Conservation (phyloP, 2,113 vertebrate species). For the Recurvirostra avosetta region DNA sequence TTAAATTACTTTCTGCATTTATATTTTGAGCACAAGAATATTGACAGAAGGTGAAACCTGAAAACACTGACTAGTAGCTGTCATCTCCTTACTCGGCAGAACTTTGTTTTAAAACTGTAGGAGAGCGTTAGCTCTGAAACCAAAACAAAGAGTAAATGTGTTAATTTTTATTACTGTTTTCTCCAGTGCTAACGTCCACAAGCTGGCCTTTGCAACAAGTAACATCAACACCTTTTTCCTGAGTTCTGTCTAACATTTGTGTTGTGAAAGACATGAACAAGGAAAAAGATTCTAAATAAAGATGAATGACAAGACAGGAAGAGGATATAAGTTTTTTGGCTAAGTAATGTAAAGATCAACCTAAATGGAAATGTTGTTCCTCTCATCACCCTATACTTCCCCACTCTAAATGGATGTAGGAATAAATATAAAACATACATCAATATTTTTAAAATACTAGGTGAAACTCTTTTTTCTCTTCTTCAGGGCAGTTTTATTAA, state of each 20-base stretch:
- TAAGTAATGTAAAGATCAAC: neutral
- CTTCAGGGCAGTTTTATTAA: neutral
- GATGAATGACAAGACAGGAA: neutral
- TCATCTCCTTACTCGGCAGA: neutral
- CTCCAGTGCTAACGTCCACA: neutral
- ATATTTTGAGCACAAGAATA: neutral
- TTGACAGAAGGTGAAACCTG: neutral
- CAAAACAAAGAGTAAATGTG: neutral
- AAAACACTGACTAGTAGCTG: neutral
- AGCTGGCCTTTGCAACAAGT: neutral
- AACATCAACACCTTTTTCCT: neutral
- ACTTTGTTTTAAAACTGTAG: neutral
- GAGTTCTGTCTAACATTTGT: neutral
- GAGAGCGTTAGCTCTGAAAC: neutral
- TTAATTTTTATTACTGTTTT: neutral
- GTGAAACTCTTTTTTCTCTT: neutral
- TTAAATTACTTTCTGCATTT: neutral
- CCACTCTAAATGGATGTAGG: neutral
- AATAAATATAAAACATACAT: neutral
- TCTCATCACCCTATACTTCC: neutral
- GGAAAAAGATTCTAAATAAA: neutral
- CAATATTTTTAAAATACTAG: neutral
- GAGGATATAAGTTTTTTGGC: neutral
- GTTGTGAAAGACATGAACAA: neutral
- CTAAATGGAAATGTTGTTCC: neutral